phyloP scores from a whole-genome alignment of 2,113 vertebrate genomes.

The Dendropsophus ebraccatus region DNA sequence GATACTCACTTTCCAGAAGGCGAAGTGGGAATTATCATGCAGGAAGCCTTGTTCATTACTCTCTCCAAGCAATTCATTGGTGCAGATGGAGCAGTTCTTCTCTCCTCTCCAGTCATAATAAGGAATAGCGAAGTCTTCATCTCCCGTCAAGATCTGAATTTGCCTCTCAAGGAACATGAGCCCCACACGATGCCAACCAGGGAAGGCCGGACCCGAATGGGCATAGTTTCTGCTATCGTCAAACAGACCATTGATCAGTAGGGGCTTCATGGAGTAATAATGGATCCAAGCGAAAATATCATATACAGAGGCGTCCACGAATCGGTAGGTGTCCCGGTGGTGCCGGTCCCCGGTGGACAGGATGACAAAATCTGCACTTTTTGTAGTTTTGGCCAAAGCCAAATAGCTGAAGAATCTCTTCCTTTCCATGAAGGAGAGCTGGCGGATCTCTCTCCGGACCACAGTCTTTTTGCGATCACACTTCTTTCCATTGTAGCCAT shows the following conservation, averaged over 20 bases:
- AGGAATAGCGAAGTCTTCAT: slow-evolving; percentile 61
- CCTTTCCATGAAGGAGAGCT: slow-evolving; percentile 50
- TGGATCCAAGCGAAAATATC: slow-evolving; percentile 62
- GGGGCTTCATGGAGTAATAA: slow-evolving; percentile 57
- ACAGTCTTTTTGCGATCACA: slow-evolving; percentile 6
- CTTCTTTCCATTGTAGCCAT: slow-evolving; percentile 41
- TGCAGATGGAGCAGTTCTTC: slow-evolving; percentile 62
- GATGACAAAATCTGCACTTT: slow-evolving; percentile 57
- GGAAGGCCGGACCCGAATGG: slow-evolving; percentile 61
- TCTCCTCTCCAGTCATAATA: slow-evolving; percentile 62
- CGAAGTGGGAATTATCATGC: slow-evolving; percentile 52
- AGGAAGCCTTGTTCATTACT: slow-evolving; percentile 46
- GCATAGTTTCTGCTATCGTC: slow-evolving; percentile 42
- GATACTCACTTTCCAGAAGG: slow-evolving; percentile 59
- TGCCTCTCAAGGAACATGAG: slow-evolving; percentile 62
- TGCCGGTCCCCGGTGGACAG: slow-evolving; percentile 54
- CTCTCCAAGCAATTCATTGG: slow-evolving; percentile 56
- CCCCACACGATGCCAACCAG: slow-evolving; percentile 60
- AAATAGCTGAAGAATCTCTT: too few relatives aligned
- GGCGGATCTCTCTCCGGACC: slow-evolving; percentile 34
- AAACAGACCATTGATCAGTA: neutral
- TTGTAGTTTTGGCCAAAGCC: too few relatives aligned
- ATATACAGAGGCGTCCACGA: slow-evolving; percentile 57
- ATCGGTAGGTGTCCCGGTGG: slow-evolving; percentile 11
- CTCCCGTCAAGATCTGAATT: slow-evolving; percentile 60